Evolutionary conservation across 2,888 invertebrate genomes (phyloP).

Genomic region (Phyllotreta striolata): DNA sequence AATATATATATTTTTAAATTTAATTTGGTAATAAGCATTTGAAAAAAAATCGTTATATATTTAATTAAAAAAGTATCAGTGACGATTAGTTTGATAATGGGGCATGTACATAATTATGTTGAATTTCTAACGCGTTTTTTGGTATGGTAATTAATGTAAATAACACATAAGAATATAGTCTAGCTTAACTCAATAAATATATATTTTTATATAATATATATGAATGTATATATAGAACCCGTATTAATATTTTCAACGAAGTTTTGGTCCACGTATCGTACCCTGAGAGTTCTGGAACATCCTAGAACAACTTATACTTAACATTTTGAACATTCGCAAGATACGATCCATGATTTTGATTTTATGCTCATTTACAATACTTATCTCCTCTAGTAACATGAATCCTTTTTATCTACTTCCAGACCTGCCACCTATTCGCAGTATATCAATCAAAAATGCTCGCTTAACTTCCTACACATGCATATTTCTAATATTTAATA

Average conservation of each 20-base stretch:
- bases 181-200: slow-evolving; percentile 54
- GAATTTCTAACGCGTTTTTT: slow-evolving; percentile 49
- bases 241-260: slow-evolving; percentile 59
- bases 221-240: slow-evolving; percentile 57
- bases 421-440: slow-evolving; percentile 32
- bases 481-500: slow-evolving; percentile 8
- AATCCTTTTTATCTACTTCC: slow-evolving; percentile 38
- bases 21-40: background rate
- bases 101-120: slow-evolving; percentile 47
- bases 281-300: slow-evolving; percentile 60
- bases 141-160: slow-evolving; percentile 46
- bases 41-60: background rate
- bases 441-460: slow-evolving; percentile 28
- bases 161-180: slow-evolving; percentile 55
- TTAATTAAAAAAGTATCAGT: slow-evolving; percentile 28
- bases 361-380: slow-evolving; percentile 60
- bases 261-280: slow-evolving; percentile 53
- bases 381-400: slow-evolving; percentile 49
- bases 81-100: slow-evolving; percentile 31
- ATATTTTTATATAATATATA: slow-evolving; percentile 47
- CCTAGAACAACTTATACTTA: slow-evolving; percentile 61
- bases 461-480: background rate
- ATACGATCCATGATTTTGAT: slow-evolving; percentile 60
- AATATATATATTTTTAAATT: background rate
- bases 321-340: slow-evolving; percentile 57